Percentiles rank a stretch among this genome's conserved stretches.
phyloP scores from a whole-genome alignment of 1,140 invertebrate genomes.

The Mactra quadrangularis region DNA sequence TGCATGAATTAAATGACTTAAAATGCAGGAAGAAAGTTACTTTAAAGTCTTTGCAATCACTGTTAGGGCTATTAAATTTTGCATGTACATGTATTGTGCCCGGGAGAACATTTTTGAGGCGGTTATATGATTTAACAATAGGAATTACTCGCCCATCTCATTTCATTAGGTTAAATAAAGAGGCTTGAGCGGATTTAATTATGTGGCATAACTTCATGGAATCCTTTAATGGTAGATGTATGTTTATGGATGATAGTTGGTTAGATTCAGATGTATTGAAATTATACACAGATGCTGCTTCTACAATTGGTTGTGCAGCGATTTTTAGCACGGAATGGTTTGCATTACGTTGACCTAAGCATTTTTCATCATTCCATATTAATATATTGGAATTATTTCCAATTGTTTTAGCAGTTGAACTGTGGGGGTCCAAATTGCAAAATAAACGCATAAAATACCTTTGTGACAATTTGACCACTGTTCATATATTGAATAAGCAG shows the following conservation, averaged over 20 bases:
- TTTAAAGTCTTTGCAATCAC: slow-evolving; percentile 42
- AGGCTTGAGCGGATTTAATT: slow-evolving; percentile 30
- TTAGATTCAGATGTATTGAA: slow-evolving; percentile 36
- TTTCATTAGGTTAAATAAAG: slow-evolving; percentile 44
- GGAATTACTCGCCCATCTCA: slow-evolving; percentile 37
- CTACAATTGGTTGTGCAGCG: slow-evolving; percentile 14
- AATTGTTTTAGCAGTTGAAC: slow-evolving; percentile 47
- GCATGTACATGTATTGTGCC: slow-evolving; percentile 43
- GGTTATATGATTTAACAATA: slow-evolving; percentile 53
- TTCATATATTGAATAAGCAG: slow-evolving; percentile 48
- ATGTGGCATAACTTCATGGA: slow-evolving; percentile 56
- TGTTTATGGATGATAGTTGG: slow-evolving; percentile 49
- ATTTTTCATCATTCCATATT: slow-evolving; percentile 19
- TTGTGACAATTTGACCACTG: slow-evolving; percentile 51
- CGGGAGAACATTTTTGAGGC: slow-evolving; percentile 34
- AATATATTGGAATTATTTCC: slow-evolving; percentile 54
- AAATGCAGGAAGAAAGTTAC: slow-evolving; percentile 15
- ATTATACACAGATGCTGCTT: slow-evolving; percentile 53
- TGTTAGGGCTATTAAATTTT: slow-evolving; percentile 49
- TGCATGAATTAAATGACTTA: background rate
- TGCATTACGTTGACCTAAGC: background rate
- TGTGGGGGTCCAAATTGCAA: slow-evolving; percentile 38
- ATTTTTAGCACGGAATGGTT: slow-evolving; percentile 50
- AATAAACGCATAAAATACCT: slow-evolving; percentile 45
- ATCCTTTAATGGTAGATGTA: slow-evolving; percentile 52